A percentile compares a stretch with the other conserved stretches of the same genome.
Conservation (phyloP, 2,888 invertebrate genomes). For the Pyrrhia umbra region DNA sequence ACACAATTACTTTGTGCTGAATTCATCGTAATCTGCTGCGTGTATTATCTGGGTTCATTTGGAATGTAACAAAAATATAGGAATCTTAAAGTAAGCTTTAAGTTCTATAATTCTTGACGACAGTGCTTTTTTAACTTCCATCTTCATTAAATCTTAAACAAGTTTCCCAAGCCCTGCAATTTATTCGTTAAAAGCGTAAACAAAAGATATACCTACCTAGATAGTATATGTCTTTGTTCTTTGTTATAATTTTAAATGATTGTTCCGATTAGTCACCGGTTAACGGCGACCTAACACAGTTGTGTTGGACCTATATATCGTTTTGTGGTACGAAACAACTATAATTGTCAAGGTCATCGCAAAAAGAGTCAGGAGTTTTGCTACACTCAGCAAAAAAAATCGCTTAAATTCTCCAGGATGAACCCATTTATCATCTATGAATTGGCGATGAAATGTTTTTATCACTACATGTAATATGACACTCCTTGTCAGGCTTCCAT, state of each 20-base stretch:
- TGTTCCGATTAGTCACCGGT: constrained; percentile 40
- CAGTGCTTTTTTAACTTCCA: not conserved
- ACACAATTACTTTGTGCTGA: constrained; percentile 22
- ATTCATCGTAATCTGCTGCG: constrained; percentile 18
- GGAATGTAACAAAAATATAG: constrained; percentile 9
- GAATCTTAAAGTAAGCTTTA: not conserved
- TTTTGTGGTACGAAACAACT: not conserved
- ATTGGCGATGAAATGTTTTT: constrained; percentile 21
- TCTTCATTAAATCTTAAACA: not conserved
- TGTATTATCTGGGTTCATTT: constrained; percentile 13
- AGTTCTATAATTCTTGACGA: constrained; percentile 8
- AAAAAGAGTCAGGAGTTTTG: constrained; percentile 7
- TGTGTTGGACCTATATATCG: constrained; percentile 2
- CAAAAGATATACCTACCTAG: constrained; percentile 35
- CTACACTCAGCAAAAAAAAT: no score
- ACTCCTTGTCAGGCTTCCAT: constrained; percentile 1
- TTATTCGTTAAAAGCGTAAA: constrained; percentile 19
- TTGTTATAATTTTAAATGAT: constrained; percentile 36
- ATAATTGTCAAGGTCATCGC: constrained; percentile 21
- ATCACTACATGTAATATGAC: constrained; percentile 17
- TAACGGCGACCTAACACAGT: constrained; percentile 16
- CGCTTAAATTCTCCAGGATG: not conserved
- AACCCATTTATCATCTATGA: not conserved
- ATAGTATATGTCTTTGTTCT: constrained; percentile 49
- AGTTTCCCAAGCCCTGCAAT: constrained; percentile 2